Base-by-base conservation (phyloP, 1,140 invertebrate species). In the Stegodyphus mimosarum region DNA sequence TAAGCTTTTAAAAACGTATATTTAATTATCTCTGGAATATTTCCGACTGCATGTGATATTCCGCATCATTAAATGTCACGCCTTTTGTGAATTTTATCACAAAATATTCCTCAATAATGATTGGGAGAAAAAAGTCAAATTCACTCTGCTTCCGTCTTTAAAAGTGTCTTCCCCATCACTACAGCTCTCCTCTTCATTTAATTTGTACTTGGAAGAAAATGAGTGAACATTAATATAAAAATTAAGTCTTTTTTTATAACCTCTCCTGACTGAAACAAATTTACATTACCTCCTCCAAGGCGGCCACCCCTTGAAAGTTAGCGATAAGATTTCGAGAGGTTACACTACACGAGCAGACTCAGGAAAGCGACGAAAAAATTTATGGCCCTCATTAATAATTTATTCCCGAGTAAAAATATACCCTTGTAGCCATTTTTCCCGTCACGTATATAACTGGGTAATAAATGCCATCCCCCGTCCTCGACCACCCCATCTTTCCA, bases 341-440 rank as follows among this genome's bases (percentile, higher is more conserved):
- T 10, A 60, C 9, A 60, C 9, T 10, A 60, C 55, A 60, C 15
- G 15, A 15, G 55, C 55, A 15, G 55, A 15, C 9, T 10, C 1
- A 15, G 55, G 55, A 60, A 60, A 60, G 64, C 64, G 64, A 67
- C 64, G 60, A 76, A 76, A 76, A 76, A 76, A 76, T 76, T 76
- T 76, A 76, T 76, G 60, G 48, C 48, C 5, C 60, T 76, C 74
- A 76, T 76, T 76, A 76, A 76, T 76, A 76, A 76, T 76, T 76
- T 55, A 76, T 76, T 64, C 48, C 60, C 7, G 55, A 64, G 74
- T 76, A 76, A 64, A 76, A 76, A 76, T 76, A 60, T 76, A 76
- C 74, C 74, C 74, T 76, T 76, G 74, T 76, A 76, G 74, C 74
- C 33, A 76, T 76, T 76, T 76, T 66, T 50, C 55, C 33, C 60